A percentile compares a stretch with the other conserved stretches of the same genome.
Conservation (phyloP, 2,113 vertebrate species). For the Hyaena hyaena region DNA sequence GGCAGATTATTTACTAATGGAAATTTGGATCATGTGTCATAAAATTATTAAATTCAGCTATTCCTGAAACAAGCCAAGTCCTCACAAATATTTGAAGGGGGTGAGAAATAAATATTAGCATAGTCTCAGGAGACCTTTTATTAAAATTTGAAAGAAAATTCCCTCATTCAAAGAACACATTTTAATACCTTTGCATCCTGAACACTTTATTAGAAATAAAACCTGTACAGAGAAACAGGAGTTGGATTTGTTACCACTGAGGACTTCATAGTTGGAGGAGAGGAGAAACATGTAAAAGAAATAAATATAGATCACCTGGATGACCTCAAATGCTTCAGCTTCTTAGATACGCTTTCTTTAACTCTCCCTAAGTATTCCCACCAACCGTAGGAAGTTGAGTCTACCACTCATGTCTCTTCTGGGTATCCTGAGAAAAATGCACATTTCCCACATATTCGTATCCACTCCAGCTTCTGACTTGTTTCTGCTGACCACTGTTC, state of each 20-base stretch:
- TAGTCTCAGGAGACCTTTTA: background rate
- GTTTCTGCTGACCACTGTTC: background rate
- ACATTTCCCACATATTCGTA: background rate
- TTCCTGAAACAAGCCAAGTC: background rate
- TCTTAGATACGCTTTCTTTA: background rate
- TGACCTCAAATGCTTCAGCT: background rate
- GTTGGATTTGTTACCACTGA: background rate
- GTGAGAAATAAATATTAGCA: background rate
- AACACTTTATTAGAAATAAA: background rate
- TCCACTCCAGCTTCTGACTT: accelerated
- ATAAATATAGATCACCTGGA: background rate
- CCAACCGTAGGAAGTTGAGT: background rate
- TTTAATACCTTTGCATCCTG: background rate
- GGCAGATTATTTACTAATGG: background rate
- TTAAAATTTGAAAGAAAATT: slow-evolving; percentile 5
- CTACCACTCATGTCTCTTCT: background rate
- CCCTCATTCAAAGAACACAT: background rate
- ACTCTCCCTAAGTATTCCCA: background rate
- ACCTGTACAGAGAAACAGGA: background rate
- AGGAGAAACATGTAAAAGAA: background rate
- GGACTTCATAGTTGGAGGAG: background rate
- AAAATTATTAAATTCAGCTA: background rate
- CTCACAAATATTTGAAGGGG: background rate
- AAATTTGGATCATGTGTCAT: background rate
- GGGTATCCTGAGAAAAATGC: background rate